Conservation (phyloP, 2,797 vertebrate genomes). For the Nasua narica region DNA sequence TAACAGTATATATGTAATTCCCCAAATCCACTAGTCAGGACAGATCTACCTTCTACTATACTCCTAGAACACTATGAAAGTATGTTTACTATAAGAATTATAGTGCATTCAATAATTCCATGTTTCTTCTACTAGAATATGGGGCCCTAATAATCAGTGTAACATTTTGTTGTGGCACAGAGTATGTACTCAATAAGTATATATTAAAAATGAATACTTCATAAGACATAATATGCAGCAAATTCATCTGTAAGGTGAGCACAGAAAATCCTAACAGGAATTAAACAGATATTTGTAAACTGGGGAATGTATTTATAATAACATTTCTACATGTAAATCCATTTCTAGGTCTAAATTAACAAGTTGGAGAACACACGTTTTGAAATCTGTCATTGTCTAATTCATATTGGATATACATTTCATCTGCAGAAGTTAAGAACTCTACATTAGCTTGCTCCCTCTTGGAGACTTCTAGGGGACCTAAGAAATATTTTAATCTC, state of each 20-base stretch:
- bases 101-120: not conserved
- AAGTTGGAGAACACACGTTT: not conserved
- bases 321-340: not conserved
- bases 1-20: not conserved
- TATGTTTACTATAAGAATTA: not conserved
- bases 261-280: not conserved
- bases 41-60: not conserved
- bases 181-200: not conserved
- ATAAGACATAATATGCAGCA: not conserved
- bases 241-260: not conserved
- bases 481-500: not conserved
- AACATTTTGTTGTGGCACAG: not conserved
- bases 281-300: not conserved
- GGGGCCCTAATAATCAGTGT: not conserved
- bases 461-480: not conserved
- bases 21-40: not conserved
- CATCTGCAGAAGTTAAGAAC: not conserved
- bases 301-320: not conserved
- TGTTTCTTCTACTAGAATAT: not conserved
- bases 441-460: not conserved
- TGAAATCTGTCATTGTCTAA: not conserved
- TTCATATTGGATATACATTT: not conserved
- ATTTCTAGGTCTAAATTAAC: not conserved
- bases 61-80: not conserved
- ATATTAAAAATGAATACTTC: not conserved